Evolutionary conservation across 2,113 vertebrate genomes (phyloP), one percentile per base, ranked within the genome.

Genomic region (Dolichallabes microphthalmus): DNA sequence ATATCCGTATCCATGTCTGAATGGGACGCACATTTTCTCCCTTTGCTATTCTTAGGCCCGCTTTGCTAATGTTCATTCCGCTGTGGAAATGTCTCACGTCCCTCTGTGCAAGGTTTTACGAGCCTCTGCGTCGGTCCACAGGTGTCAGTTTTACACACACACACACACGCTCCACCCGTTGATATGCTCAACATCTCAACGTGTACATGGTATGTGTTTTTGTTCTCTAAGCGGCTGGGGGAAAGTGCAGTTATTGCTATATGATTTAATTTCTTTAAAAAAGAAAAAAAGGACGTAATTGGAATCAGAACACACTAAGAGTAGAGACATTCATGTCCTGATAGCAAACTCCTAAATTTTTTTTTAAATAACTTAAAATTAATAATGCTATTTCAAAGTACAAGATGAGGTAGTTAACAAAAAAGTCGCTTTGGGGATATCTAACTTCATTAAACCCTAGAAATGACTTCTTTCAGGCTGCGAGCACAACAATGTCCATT

Each of bases 11-110:
- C 69, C 66, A 63, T 68, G 58, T 85, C 88, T 83, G 30, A 64
- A 57, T 63, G 63, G 63, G 73, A 84, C 32, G 1, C 83, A 74
- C 83, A 87, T 69, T 66, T 66, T 80, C 57, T 82, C 82, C 80
- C 52, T 53, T 53, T 32, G 74, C 83, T 83, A 87, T 85, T 87
- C 85, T 85, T 85, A 83, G 88, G 32, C 83, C 27, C 22, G 32
- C 57, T 82, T 68, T 74, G 25, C 82, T 80, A n/a, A 53, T 50
- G 64, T 82, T 88, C 58, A 82, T 85, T 77, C 80, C 73, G 45
- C 66, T 4, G 64, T 85, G 80, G 80, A 88, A 88, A 88, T 85
- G 83, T 88, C 64, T 64, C 84, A 71, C 50, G 35, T 66, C 64
- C 4, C 32, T 73, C 30, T 55, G 30, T 45, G 8, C 55, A 74